Evolutionary conservation across 2,888 invertebrate genomes (phyloP).

Genomic region (Aspidapion aeneum): DNA sequence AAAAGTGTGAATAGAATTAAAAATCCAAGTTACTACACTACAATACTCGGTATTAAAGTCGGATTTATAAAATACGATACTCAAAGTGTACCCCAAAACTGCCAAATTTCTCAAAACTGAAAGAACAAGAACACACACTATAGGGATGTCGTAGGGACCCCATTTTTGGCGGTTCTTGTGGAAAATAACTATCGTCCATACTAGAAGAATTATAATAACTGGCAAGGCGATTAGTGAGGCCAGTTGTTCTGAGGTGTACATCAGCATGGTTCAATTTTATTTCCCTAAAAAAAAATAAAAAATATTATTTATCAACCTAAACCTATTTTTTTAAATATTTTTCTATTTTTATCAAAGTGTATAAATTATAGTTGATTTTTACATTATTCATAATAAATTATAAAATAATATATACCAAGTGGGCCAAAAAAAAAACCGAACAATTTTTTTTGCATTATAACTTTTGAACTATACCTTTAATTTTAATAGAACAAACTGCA

Average conservation of each 20-base stretch:
- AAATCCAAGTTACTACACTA: conserved; percentile 49
- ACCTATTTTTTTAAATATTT: too few species aligned
- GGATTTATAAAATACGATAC: conserved; percentile 36
- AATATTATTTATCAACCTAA: too few species aligned
- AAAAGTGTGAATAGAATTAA: conserved; percentile 52
- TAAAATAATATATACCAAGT: too few species aligned
- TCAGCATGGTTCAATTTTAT: conserved; percentile 36
- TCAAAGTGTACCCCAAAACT: conserved; percentile 44
- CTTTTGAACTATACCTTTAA: too few species aligned
- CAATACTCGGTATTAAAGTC: conserved; percentile 44
- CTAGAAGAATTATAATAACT: conserved; percentile 47
- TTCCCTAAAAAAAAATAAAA: too few species aligned
- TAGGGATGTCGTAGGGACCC: conserved; percentile 53
- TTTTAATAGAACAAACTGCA: too few species aligned
- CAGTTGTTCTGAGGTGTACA: conserved; percentile 43
- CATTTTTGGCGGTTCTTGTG: conserved; percentile 51
- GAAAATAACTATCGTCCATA: conserved; percentile 51
- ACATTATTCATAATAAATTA: too few species aligned
- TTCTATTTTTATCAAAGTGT: too few species aligned
- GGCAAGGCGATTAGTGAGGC: conserved; percentile 49
- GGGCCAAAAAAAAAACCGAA: too few species aligned
- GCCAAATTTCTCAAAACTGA: conserved; percentile 47
- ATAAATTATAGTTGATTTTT: too few species aligned
- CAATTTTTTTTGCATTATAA: too few species aligned
- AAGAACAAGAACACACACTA: conserved; percentile 48